phyloP scores from a whole-genome alignment of 1,140 invertebrate genomes.

The Platyscapa corneri region DNA sequence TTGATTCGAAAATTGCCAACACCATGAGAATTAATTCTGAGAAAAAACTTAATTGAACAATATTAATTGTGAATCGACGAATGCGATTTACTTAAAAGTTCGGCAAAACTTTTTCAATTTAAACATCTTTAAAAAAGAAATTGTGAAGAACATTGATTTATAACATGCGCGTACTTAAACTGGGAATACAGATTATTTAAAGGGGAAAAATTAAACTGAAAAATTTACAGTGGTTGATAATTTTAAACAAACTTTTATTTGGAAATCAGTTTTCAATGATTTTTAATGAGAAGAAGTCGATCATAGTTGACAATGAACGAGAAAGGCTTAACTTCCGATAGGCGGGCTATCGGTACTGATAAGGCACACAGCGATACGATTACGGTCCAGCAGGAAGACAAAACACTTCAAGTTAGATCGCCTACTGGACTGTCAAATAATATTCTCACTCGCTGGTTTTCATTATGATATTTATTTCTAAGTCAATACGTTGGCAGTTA shows the following conservation, averaged over 20 bases:
- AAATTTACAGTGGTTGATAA: no score
- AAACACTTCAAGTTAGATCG: constrained; percentile 59
- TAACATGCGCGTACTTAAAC: no score
- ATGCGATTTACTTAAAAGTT: no score
- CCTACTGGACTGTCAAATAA: constrained; percentile 33
- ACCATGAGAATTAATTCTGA: no score
- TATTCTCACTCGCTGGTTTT: constrained; percentile 37
- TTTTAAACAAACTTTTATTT: neutral
- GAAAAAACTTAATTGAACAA: no score
- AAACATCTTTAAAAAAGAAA: no score
- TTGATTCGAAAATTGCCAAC: no score
- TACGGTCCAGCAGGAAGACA: constrained; percentile 68
- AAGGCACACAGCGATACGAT: constrained; percentile 67
- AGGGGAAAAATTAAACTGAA: no score
- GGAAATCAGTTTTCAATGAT: constrained; percentile 22
- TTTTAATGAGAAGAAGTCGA: constrained; percentile 19
- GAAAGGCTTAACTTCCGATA: constrained; percentile 60
- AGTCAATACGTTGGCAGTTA: neutral
- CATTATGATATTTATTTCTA: constrained; percentile 33
- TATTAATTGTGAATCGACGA: no score
- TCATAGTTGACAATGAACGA: constrained; percentile 50
- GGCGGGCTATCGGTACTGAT: constrained; percentile 65
- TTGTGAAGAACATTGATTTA: no score
- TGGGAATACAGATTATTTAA: no score
- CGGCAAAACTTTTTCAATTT: no score